phyloP scores from a whole-genome alignment of 2,113 vertebrate species.

The Albula glossodonta region DNA sequence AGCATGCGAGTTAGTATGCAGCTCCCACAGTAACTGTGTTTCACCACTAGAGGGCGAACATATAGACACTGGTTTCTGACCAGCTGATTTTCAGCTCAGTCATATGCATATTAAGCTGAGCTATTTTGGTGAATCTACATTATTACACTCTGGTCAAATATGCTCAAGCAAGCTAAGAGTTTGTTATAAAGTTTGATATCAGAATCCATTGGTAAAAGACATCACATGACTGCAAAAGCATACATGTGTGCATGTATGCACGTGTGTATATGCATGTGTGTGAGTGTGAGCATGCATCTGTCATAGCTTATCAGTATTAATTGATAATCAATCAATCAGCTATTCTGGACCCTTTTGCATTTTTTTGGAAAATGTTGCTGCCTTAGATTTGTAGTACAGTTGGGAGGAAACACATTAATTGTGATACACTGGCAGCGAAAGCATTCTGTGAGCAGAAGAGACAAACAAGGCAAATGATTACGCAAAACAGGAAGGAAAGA shows the following conservation, averaged over 20 bases:
- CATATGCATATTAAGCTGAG: neutral
- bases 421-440: neutral
- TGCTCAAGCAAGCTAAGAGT: no score
- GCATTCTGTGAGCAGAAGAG: neutral
- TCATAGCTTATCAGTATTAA: neutral
- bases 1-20: neutral
- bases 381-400: constrained; percentile 20
- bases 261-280: no score
- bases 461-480: neutral
- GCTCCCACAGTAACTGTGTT: neutral
- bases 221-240: no score
- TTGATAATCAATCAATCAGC: no score
- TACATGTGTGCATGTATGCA: no score
- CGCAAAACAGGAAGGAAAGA: constrained; percentile 31
- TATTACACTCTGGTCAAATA: neutral
- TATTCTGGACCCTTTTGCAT: neutral
- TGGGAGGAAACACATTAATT: neutral
- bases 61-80: neutral
- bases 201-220: no score
- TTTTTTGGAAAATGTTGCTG: neutral
- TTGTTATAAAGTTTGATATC: no score
- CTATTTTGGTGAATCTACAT: neutral
- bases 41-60: neutral
- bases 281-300: no score
- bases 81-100: neutral